Percentiles rank a stretch among this genome's conserved stretches.
Conservation (phyloP, 2,113 vertebrate species). For the Ageneiosus marmoratus region DNA sequence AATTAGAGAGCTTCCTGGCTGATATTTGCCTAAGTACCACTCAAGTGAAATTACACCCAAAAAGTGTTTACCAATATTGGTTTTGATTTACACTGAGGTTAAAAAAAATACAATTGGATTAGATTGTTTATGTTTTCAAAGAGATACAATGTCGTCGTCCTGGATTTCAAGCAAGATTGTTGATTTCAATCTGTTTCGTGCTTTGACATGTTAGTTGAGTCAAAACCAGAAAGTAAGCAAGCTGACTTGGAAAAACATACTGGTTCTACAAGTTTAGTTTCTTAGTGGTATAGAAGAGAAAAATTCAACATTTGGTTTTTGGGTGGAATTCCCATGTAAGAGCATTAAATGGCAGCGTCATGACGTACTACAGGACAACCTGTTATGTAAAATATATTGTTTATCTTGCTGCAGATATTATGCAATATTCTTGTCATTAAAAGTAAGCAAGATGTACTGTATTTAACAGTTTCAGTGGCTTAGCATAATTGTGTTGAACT, state of each 20-base stretch:
- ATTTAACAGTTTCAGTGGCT: background rate
- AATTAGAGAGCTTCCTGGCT: conserved; percentile 23
- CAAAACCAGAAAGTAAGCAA: background rate
- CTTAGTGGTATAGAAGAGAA: background rate
- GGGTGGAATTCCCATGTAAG: conserved; percentile 10
- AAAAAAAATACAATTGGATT: background rate
- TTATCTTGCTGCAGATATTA: background rate
- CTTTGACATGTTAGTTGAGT: background rate
- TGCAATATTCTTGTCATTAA: background rate
- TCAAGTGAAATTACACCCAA: conserved; percentile 23
- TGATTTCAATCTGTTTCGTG: background rate
- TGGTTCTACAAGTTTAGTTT: background rate
- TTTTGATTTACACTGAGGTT: background rate
- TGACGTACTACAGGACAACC: background rate
- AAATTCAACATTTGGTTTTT: background rate
- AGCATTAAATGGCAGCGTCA: background rate
- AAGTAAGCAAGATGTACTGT: background rate
- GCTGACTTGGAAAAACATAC: background rate
- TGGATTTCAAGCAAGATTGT: background rate
- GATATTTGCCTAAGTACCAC: background rate
- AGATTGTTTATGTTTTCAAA: background rate
- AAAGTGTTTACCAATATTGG: background rate
- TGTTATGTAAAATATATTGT: background rate
- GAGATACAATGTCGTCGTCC: background rate
- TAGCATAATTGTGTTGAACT: background rate